Percentiles rank a stretch among this genome's conserved stretches.
These are phyloP conservation scores for Nyctalus aviator DNA, from an alignment of 2,797 vertebrate genomes.

Conservation along the genomic window DNA sequence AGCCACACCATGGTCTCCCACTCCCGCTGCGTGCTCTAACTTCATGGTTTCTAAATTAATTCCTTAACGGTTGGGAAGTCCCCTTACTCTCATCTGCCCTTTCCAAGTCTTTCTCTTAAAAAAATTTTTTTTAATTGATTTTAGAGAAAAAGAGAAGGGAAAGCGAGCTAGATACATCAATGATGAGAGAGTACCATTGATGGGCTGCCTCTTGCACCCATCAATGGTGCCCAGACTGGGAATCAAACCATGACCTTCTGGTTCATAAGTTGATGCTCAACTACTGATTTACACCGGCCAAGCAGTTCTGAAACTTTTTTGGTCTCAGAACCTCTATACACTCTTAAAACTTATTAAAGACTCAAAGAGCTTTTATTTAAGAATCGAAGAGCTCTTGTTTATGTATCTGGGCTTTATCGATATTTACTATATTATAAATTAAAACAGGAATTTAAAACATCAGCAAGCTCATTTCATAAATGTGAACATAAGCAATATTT, in stretches of 20 bases:
- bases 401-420: neutral
- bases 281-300: too few species aligned
- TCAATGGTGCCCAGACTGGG: too few species aligned
- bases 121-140: too few species aligned
- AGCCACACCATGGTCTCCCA: too few species aligned
- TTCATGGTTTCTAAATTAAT: conserved; percentile 18
- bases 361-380: neutral
- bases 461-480: neutral
- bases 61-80: neutral
- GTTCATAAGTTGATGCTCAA: too few species aligned
- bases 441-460: neutral
- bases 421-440: neutral
- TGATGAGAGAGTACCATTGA: too few species aligned
- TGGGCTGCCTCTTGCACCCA: too few species aligned
- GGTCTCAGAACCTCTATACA: neutral
- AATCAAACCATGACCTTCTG: too few species aligned
- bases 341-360: neutral
- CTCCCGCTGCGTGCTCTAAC: neutral
- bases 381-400: neutral
- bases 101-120: conserved; percentile 16
- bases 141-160: neutral
- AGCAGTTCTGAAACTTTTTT: neutral
- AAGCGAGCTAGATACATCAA: too few species aligned
- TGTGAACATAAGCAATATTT: conserved; percentile 36
- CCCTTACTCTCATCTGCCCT: neutral